Percentiles rank a stretch among this genome's conserved stretches.
Evolutionary conservation across 2,113 vertebrate species (phyloP).

Genomic region (Vireo altiloquus): DNA sequence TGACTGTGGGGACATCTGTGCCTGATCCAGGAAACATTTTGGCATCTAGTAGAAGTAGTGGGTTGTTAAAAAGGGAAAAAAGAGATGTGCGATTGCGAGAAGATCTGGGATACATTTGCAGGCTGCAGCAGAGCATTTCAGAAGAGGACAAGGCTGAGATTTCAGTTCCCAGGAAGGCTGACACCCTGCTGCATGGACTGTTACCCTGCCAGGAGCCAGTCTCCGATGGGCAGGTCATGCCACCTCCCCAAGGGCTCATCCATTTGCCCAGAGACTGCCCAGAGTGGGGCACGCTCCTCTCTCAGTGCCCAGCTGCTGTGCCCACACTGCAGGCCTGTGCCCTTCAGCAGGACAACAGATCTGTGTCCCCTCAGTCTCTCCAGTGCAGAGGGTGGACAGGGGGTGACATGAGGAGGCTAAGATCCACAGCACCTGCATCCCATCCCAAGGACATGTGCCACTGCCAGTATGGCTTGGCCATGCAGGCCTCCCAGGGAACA

Average conservation of each 20-base stretch:
- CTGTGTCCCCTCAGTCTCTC: background rate
- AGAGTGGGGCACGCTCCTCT: rapidly evolving
- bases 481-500: rapidly evolving
- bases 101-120: background rate
- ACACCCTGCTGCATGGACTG: background rate
- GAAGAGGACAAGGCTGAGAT: background rate
- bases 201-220: rapidly evolving
- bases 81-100: rapidly evolving
- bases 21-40: background rate
- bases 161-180: background rate
- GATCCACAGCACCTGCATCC: background rate
- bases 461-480: background rate
- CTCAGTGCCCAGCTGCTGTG: background rate
- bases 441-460: background rate
- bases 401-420: rapidly evolving
- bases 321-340: background rate
- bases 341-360: background rate
- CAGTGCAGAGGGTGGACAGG: background rate
- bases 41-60: background rate
- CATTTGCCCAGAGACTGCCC: background rate
- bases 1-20: constrained; percentile 4
- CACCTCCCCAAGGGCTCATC: background rate
- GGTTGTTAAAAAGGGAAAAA: background rate
- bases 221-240: rapidly evolving
- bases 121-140: background rate